Conservation (phyloP, 2,113 vertebrate genomes). For the Lycocorax pyrrhopterus region DNA sequence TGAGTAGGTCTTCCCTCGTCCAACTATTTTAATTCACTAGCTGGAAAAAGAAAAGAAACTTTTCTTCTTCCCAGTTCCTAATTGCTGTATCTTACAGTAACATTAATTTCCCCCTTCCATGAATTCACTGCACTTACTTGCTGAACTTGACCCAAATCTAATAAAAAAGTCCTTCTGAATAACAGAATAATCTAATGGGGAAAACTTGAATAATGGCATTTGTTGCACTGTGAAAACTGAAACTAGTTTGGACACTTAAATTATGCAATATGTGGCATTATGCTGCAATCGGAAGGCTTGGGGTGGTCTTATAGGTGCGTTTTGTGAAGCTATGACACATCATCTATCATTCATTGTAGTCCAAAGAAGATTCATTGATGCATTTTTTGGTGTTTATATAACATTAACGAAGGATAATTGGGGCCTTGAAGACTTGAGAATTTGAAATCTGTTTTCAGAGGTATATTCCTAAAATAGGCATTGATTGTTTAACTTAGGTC, state of each 20-base stretch:
- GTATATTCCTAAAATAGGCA: not conserved
- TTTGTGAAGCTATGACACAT: not conserved
- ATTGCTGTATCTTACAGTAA: not conserved
- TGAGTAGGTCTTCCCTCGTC: not conserved
- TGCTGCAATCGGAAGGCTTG: not conserved
- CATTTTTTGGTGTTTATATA: not conserved
- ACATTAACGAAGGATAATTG: not conserved
- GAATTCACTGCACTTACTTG: not conserved
- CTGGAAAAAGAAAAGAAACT: not conserved
- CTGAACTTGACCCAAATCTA: not conserved
- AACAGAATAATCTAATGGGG: not conserved
- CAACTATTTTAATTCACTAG: not conserved
- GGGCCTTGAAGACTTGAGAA: not conserved
- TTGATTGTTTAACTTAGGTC: not conserved
- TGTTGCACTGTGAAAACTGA: not conserved
- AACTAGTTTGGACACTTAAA: not conserved
- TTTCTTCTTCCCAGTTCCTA: not conserved
- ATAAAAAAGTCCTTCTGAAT: not conserved
- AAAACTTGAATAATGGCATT: not conserved
- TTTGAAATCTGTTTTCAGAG: not conserved
- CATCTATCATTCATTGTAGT: not conserved
- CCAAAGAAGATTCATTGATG: not conserved
- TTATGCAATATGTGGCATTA: not conserved
- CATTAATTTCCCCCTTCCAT: not conserved
- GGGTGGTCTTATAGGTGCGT: not conserved